phyloP scores from a whole-genome alignment of 2,888 invertebrate genomes.

The Stenichneumon culpator region DNA sequence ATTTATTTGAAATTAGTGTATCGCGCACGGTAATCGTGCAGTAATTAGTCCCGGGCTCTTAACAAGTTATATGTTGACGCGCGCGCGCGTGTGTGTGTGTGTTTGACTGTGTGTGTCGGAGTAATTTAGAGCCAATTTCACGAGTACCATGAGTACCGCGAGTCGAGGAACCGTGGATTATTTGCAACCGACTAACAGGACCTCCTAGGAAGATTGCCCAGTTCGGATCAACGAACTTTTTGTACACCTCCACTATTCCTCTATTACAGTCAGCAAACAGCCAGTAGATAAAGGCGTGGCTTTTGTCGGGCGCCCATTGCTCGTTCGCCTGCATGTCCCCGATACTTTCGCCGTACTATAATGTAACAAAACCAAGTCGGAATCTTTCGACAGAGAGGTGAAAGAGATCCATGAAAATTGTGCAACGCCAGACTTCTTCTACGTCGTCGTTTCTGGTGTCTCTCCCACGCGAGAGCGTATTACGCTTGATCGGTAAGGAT shows the following conservation, averaged over 20 bases:
- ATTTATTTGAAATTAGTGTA: constrained; percentile 51
- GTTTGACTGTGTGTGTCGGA: background rate
- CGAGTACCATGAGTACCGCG: constrained; percentile 1
- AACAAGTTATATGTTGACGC: background rate
- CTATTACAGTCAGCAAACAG: constrained; percentile 34
- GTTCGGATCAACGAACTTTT: constrained; percentile 55
- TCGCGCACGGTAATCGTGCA: constrained; percentile 15
- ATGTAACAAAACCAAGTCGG: constrained; percentile 30
- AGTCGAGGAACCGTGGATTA: constrained; percentile 31
- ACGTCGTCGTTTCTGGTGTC: constrained; percentile 46
- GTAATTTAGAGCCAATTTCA: constrained; percentile 46
- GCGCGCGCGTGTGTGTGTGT: constrained; percentile 21
- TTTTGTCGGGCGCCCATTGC: constrained; percentile 69
- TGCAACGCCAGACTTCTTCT: constrained; percentile 71
- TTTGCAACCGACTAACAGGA: constrained; percentile 19
- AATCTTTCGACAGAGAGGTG: constrained; percentile 53
- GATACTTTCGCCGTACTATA: constrained; percentile 56
- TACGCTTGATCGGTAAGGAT: constrained; percentile 55
- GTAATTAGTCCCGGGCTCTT: constrained; percentile 41
- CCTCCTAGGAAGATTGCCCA: constrained; percentile 41
- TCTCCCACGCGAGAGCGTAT: constrained; percentile 59
- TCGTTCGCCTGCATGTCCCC: constrained; percentile 52
- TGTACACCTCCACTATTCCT: constrained; percentile 29
- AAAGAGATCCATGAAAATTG: constrained; percentile 75
- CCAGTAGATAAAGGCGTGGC: constrained; percentile 57